Evolutionary conservation across 2,888 invertebrate species (phyloP).

Genomic region (Plebejus argus): DNA sequence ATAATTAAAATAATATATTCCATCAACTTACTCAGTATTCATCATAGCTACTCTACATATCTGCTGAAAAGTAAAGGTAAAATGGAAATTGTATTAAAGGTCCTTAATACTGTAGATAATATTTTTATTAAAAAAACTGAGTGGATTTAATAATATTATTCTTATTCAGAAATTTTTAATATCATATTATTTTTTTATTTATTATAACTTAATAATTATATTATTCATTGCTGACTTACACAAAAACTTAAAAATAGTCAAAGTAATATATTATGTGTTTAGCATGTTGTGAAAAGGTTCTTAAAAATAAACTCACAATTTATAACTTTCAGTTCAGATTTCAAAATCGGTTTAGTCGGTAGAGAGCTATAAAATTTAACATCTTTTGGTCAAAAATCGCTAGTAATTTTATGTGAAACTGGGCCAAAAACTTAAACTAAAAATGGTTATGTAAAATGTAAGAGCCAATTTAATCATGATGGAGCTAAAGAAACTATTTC

Average conservation of each 20-base stretch:
- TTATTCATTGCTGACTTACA: too few relatives aligned
- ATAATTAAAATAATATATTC: background rate
- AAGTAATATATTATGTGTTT: too few relatives aligned
- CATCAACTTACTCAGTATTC: slow-evolving; percentile 12
- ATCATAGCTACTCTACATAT: background rate
- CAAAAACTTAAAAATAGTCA: too few relatives aligned
- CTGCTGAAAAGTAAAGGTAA: background rate
- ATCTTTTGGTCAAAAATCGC: background rate
- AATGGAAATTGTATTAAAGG: background rate
- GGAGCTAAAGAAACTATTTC: background rate
- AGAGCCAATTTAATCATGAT: background rate
- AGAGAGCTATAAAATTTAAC: too few relatives aligned
- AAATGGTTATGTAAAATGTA: background rate
- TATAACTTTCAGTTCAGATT: too few relatives aligned
- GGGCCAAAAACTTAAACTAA: too few relatives aligned
- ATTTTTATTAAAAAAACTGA: background rate
- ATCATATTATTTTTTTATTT: too few relatives aligned
- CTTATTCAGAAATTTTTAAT: too few relatives aligned
- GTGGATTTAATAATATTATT: background rate
- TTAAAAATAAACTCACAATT: too few relatives aligned
- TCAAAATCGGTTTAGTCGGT: too few relatives aligned
- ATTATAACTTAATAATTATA: too few relatives aligned
- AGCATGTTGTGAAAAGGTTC: too few relatives aligned
- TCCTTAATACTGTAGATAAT: background rate
- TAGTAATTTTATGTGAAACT: background rate